A percentile compares a stretch with the other conserved stretches of the same genome.
Evolutionary conservation across 1,140 invertebrate genomes (phyloP).

Genomic region (Spodoptera frugiperda): DNA sequence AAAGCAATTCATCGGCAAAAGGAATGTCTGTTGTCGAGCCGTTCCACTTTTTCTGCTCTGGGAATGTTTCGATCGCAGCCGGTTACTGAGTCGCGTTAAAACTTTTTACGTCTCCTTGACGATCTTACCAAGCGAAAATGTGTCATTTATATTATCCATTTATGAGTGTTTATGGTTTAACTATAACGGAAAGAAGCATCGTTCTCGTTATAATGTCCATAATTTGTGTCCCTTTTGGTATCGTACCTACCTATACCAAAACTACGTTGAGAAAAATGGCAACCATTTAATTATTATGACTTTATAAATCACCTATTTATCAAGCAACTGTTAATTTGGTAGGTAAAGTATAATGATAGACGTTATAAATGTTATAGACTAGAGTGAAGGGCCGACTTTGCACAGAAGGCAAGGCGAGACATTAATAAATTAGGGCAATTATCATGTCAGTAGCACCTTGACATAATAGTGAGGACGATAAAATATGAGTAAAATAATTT

Average conservation of each 20-base stretch:
- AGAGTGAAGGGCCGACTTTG: constrained; percentile 54
- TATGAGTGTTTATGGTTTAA: constrained; percentile 58
- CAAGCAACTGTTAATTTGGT: too few relatives aligned
- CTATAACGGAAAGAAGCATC: constrained; percentile 50
- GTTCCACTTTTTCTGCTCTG: constrained; percentile 58
- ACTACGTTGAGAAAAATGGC: not conserved
- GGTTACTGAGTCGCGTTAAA: constrained; percentile 50
- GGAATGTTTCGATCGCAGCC: constrained; percentile 53
- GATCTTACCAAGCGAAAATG: constrained; percentile 60
- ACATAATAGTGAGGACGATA: constrained; percentile 52
- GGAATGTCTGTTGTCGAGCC: constrained; percentile 51
- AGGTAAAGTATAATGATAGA: constrained; percentile 10
- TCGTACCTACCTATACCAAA: not conserved
- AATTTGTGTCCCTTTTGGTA: constrained; percentile 18
- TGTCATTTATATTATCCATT: constrained; percentile 61
- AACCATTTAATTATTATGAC: not conserved
- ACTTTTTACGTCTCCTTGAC: constrained; percentile 57
- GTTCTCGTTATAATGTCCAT: constrained; percentile 44
- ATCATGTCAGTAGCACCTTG: constrained; percentile 61
- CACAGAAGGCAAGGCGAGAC: constrained; percentile 53
- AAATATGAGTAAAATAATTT: constrained; percentile 48
- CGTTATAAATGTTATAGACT: constrained; percentile 13
- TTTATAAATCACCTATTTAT: too few relatives aligned
- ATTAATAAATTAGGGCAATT: constrained; percentile 63
- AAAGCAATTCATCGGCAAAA: constrained; percentile 56